Evolutionary conservation across 2,797 vertebrate species (phyloP).

Genomic region (Eupleurogrammus muticus): DNA sequence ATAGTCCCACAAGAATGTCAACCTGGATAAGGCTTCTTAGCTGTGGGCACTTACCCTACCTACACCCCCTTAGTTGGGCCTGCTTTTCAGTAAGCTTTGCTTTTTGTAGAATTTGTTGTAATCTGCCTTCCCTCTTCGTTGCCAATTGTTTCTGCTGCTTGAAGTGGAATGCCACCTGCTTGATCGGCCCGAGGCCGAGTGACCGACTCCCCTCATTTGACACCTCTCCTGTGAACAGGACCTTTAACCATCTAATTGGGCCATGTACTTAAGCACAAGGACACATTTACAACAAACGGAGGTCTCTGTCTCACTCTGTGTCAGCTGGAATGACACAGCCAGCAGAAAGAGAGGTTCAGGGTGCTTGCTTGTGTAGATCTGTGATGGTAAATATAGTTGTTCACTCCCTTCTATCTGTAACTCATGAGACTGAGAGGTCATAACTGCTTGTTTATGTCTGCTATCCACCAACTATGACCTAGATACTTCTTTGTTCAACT

Average conservation of each 20-base stretch:
- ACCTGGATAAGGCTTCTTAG: conserved; percentile 50
- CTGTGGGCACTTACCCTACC: conserved; percentile 51
- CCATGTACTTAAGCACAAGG: not conserved
- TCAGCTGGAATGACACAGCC: not conserved
- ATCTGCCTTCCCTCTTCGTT: conserved; percentile 9
- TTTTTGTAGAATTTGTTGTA: conserved; percentile 34
- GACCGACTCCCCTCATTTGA: conserved; percentile 35
- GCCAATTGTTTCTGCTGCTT: conserved; percentile 45
- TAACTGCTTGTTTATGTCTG: conserved; percentile 9
- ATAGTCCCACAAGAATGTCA: conserved; percentile 60
- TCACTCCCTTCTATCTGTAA: not conserved
- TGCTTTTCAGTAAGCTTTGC: conserved; percentile 43
- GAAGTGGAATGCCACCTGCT: conserved; percentile 57
- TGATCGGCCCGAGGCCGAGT: conserved; percentile 33
- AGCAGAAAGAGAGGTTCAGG: not conserved
- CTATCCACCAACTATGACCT: conserved; percentile 17
- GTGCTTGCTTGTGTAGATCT: conserved; percentile 7
- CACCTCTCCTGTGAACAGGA: conserved; percentile 13
- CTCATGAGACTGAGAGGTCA: conserved; percentile 5
- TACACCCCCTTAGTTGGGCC: conserved; percentile 47
- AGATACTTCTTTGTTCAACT: conserved; percentile 31
- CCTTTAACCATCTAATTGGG: conserved; percentile 26
- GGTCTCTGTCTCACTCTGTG: not conserved
- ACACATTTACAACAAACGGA: not conserved
- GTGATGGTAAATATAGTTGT: not conserved